phyloP scores from a whole-genome alignment of 64 coral and sea anemone species.

The Montipora efflorescens region DNA sequence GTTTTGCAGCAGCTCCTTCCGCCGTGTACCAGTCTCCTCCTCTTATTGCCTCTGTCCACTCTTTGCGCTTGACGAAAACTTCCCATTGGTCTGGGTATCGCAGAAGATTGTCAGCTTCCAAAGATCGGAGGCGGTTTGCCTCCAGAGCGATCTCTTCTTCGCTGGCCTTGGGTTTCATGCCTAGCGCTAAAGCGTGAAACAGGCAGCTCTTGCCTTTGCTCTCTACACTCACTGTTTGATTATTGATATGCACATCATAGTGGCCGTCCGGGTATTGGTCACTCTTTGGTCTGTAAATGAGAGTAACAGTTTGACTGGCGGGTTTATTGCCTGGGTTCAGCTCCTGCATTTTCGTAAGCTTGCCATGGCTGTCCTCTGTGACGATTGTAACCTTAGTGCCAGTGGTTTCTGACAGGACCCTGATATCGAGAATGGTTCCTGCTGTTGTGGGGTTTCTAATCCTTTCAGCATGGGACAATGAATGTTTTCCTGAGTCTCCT shows the following conservation, averaged over 20 bases:
- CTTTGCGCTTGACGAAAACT: slow-evolving; percentile 16
- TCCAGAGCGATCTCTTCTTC: slow-evolving; percentile 6
- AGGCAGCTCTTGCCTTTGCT: background rate
- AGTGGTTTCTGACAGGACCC: slow-evolving; percentile 6
- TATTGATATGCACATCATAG: slow-evolving; percentile 4
- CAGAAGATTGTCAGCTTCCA: slow-evolving; percentile 1
- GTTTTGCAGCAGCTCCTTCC: background rate
- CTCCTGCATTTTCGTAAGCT: slow-evolving; percentile 12
- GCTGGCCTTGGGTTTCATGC: background rate
- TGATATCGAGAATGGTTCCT: background rate
- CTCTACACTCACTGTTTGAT: background rate
- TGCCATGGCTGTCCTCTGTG: background rate
- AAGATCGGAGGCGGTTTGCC: background rate
- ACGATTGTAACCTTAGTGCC: background rate
- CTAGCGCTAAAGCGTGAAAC: background rate
- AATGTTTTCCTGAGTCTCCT: background rate
- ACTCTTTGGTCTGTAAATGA: slow-evolving; percentile 4
- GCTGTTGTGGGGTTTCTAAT: background rate
- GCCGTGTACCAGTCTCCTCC: slow-evolving; percentile 13
- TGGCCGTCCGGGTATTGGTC: background rate
- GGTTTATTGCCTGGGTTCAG: slow-evolving; percentile 6
- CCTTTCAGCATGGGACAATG: background rate
- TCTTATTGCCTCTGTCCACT: slow-evolving; percentile 10
- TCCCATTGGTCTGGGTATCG: slow-evolving; percentile 4
- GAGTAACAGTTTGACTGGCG: slow-evolving; percentile 1